These are phyloP conservation scores for Acanthisitta chloris DNA, from an alignment of 2,113 vertebrate species.

Conservation along the genomic window DNA sequence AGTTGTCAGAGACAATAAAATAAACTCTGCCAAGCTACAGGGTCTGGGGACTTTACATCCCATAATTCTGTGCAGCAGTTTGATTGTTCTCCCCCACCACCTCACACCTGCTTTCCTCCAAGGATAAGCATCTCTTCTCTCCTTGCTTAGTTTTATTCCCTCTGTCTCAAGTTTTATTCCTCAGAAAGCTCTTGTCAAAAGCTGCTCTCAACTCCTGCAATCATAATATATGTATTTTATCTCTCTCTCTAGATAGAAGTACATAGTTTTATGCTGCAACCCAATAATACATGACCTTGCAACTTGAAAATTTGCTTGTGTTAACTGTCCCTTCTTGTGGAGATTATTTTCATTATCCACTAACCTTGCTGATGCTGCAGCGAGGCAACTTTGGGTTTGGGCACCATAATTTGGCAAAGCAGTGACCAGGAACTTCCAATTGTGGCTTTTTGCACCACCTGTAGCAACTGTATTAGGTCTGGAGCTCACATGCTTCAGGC, in stretches of 20 bases:
- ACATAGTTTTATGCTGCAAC: neutral
- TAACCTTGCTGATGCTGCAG: neutral
- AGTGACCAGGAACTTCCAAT: neutral
- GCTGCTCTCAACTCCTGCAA: neutral
- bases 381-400: neutral
- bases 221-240: neutral
- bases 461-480: neutral
- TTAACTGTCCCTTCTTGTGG: neutral
- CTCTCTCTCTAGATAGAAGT: rapidly evolving
- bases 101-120: neutral
- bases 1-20: neutral
- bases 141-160: neutral
- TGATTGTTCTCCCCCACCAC: neutral
- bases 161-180: neutral
- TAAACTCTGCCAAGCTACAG: neutral
- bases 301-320: neutral
- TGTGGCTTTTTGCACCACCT: neutral
- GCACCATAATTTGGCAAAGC: neutral
- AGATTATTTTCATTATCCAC: neutral
- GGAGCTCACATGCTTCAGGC: neutral
- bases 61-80: neutral
- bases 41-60: neutral
- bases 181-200: neutral
- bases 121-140: neutral
- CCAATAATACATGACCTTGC: neutral